Evolutionary conservation across 2,113 vertebrate species (phyloP).

Genomic region (Oxyruncus cristatus): DNA sequence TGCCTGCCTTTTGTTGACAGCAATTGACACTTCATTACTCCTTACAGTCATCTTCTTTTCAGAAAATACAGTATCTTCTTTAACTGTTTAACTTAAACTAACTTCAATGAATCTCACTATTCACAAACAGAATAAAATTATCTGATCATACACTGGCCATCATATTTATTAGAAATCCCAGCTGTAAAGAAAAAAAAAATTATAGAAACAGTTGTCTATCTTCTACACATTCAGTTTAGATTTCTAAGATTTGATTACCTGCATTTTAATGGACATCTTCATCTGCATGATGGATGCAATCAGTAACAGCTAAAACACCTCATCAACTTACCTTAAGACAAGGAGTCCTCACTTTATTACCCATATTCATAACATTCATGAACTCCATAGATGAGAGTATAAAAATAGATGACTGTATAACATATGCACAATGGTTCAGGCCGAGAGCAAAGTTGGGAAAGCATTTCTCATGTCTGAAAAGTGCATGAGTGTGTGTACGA

Average conservation of each 20-base stretch:
- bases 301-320: constrained; percentile 10
- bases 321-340: constrained; percentile 50
- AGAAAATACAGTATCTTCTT: background rate
- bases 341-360: constrained; percentile 15
- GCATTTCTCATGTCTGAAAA: constrained; percentile 3
- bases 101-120: background rate
- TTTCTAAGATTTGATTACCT: background rate
- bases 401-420: constrained; percentile 36
- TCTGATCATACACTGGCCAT: background rate
- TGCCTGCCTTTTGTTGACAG: background rate
- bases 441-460: constrained; percentile 1
- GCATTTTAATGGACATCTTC: constrained; percentile 14
- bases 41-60: background rate
- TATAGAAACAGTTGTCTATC: background rate
- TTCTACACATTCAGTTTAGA: background rate
- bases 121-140: background rate
- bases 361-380: constrained; percentile 21
- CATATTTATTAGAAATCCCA: background rate
- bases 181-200: background rate
- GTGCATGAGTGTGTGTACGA: background rate
- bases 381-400: background rate
- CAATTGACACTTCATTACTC: background rate
- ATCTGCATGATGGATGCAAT: constrained; percentile 54
- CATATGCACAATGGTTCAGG: background rate
- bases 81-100: background rate